These are phyloP conservation scores for Alauda arvensis DNA, from an alignment of 2,797 vertebrate species.

Conservation along the genomic window DNA sequence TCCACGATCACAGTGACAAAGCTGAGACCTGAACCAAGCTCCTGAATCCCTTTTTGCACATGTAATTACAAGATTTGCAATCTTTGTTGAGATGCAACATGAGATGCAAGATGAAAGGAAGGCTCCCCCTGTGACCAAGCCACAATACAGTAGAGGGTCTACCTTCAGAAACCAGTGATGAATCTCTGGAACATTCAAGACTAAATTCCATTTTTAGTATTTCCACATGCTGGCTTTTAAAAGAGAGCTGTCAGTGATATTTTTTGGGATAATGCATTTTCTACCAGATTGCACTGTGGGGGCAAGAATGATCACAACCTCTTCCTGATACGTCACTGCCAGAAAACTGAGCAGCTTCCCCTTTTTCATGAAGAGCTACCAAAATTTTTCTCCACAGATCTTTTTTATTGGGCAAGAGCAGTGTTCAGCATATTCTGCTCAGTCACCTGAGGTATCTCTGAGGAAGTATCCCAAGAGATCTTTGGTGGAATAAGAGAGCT, in stretches of 20 bases:
- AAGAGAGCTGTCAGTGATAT: background rate
- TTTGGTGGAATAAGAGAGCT: background rate
- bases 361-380: background rate
- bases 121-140: background rate
- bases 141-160: background rate
- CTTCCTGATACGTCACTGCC: background rate
- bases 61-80: background rate
- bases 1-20: background rate
- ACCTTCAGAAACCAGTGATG: background rate
- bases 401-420: background rate
- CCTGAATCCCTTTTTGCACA: background rate
- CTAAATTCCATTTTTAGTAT: background rate
- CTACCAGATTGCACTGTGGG: background rate
- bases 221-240: background rate
- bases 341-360: background rate
- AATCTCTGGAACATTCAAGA: background rate
- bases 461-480: background rate
- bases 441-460: background rate
- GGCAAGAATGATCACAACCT: background rate
- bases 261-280: background rate
- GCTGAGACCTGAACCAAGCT: background rate
- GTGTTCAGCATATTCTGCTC: background rate
- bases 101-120: background rate
- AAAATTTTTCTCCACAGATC: background rate
- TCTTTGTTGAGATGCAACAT: background rate